Conservation (phyloP, 2,113 vertebrate genomes). For the Perca flavescens region DNA sequence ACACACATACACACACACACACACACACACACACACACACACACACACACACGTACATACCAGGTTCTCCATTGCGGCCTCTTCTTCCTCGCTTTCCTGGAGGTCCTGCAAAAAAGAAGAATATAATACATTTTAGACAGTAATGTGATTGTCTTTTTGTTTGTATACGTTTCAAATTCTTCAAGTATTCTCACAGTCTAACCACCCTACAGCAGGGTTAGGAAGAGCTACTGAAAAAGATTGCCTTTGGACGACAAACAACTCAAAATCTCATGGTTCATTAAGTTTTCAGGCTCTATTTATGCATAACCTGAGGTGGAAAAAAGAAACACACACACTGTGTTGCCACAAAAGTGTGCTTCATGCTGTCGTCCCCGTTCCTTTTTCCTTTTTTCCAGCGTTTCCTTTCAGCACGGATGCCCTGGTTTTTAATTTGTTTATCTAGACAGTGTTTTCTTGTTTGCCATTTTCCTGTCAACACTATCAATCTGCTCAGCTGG, state of each 20-base stretch:
- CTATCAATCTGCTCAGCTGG: conserved; percentile 57
- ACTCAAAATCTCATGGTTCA: conserved; percentile 33
- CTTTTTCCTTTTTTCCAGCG: conserved; percentile 4
- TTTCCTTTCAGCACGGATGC: conserved; percentile 52
- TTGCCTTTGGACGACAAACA: conserved; percentile 48
- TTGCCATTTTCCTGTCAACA: conserved; percentile 56
- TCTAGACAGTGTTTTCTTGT: conserved; percentile 45
- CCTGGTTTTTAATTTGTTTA: conserved; percentile 68
- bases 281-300: conserved; percentile 37
- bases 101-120: conserved; percentile 87
- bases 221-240: conserved; percentile 33
- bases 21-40: conserved; percentile 82
- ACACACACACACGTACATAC: conserved; percentile 86
- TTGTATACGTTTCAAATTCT: conserved; percentile 42
- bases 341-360: conserved; percentile 8
- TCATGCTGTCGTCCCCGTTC: conserved; percentile 5
- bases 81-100: conserved; percentile 97
- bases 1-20: conserved; percentile 80
- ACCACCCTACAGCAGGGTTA: neutral
- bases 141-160: conserved; percentile 47
- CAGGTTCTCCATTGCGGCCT: conserved; percentile 95
- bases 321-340: conserved; percentile 12
- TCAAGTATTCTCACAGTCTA: conserved; percentile 34
- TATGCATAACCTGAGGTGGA: conserved; percentile 31
- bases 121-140: conserved; percentile 33